These are phyloP conservation scores for Pseudomugil gertrudae DNA, from an alignment of 2,797 vertebrate genomes.

Conservation along the genomic window DNA sequence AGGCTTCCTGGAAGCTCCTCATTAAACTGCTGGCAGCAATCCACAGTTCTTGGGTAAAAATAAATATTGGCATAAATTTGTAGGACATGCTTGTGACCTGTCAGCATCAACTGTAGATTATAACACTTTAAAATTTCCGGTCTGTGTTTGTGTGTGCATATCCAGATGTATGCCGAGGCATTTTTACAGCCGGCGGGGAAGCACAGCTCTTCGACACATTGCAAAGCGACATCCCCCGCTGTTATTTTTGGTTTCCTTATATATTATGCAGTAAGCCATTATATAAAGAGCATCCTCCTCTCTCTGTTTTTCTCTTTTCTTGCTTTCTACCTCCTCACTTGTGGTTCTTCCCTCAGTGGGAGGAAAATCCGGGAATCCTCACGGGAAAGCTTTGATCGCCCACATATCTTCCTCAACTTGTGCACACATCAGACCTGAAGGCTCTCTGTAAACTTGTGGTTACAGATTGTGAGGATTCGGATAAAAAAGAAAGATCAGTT, in stretches of 20 bases:
- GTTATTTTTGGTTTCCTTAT: slow-evolving; percentile 68
- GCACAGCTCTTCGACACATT: slow-evolving; percentile 44
- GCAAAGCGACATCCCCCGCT: slow-evolving; percentile 63
- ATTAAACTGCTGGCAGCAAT: slow-evolving; percentile 9
- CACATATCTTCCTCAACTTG: slow-evolving; percentile 26
- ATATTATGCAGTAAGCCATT: slow-evolving; percentile 72
- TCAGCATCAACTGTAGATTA: slow-evolving; percentile 29
- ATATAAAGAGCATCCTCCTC: slow-evolving; percentile 67
- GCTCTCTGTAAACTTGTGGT: slow-evolving; percentile 41
- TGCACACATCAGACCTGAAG: slow-evolving; percentile 20
- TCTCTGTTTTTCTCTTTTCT: slow-evolving; percentile 21
- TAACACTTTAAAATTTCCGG: slow-evolving; percentile 23
- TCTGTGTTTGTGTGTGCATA: not conserved
- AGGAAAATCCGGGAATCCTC: slow-evolving; percentile 68
- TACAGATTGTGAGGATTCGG: slow-evolving; percentile 23
- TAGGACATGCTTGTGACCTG: slow-evolving; percentile 17
- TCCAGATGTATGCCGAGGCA: slow-evolving; percentile 16
- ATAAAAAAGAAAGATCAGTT: slow-evolving; percentile 5
- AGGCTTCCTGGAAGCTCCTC: slow-evolving; percentile 20
- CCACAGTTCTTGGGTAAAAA: not conserved
- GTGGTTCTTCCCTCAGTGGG: slow-evolving; percentile 69
- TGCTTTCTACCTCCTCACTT: slow-evolving; percentile 49
- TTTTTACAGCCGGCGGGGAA: slow-evolving; percentile 54
- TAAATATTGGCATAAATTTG: slow-evolving; percentile 6
- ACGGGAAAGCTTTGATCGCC: slow-evolving; percentile 64